Evolutionary conservation across 2,888 invertebrate species (phyloP).

Genomic region (Dryobotodes eremita): DNA sequence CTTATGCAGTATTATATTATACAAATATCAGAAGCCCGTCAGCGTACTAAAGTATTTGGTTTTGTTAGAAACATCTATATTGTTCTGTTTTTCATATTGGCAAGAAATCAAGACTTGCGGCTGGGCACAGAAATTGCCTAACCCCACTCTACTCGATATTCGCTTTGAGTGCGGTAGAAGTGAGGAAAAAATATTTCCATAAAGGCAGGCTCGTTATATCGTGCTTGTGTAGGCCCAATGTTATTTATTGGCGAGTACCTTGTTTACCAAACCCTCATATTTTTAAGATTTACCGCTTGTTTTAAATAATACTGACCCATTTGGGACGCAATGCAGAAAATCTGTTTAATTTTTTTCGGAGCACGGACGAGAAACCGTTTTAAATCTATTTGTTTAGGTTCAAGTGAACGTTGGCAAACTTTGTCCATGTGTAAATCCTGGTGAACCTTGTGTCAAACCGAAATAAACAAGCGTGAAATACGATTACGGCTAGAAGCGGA

Average conservation of each 20-base stretch:
- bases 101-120: conserved; percentile 53
- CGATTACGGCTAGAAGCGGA: conserved; percentile 81
- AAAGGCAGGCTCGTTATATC: conserved; percentile 70
- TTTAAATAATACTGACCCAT: conserved; percentile 74
- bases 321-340: conserved; percentile 66
- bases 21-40: background rate
- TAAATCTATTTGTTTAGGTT: conserved; percentile 69
- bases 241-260: conserved; percentile 78
- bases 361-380: conserved; percentile 46
- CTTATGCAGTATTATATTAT: background rate
- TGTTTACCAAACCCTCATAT: conserved; percentile 77
- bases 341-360: conserved; percentile 62
- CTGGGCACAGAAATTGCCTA: conserved; percentile 45
- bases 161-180: conserved; percentile 58
- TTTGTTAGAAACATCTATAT: conserved; percentile 31
- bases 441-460: conserved; percentile 79
- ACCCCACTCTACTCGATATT: conserved; percentile 56
- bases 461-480: conserved; percentile 84
- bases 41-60: conserved; percentile 6
- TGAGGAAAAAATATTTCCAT: conserved; percentile 68
- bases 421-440: conserved; percentile 74
- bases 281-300: conserved; percentile 77
- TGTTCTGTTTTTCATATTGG: conserved; percentile 43
- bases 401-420: conserved; percentile 73
- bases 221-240: conserved; percentile 65